These are phyloP conservation scores for Papilio demoleus DNA, from an alignment of 2,888 invertebrate genomes.

Conservation along the genomic window DNA sequence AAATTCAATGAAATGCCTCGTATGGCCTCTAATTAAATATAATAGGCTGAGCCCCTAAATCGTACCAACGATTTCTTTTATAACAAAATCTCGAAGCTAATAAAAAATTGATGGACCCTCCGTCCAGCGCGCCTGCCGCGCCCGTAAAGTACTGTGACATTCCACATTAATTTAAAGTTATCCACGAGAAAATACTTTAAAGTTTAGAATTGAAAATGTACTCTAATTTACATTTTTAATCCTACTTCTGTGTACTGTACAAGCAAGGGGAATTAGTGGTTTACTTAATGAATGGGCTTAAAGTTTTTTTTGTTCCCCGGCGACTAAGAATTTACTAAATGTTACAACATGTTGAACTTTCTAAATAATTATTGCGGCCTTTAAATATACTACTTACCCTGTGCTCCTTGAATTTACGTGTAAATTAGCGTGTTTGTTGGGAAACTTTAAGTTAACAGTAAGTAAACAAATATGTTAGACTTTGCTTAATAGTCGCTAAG, in stretches of 20 bases:
- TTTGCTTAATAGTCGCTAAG: not conserved
- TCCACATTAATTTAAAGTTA: slow-evolving; percentile 78
- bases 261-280: slow-evolving; percentile 48
- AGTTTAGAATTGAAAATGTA: slow-evolving; percentile 73
- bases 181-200: slow-evolving; percentile 74
- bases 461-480: slow-evolving; percentile 10
- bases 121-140: slow-evolving; percentile 50
- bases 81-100: slow-evolving; percentile 65
- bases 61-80: slow-evolving; percentile 51
- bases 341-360: slow-evolving; percentile 22
- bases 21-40: slow-evolving; percentile 66
- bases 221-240: slow-evolving; percentile 76
- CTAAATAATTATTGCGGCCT: slow-evolving; percentile 16
- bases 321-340: slow-evolving; percentile 27
- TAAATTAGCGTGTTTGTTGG: slow-evolving; percentile 16
- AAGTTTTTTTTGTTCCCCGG: slow-evolving; percentile 42
- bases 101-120: slow-evolving; percentile 72
- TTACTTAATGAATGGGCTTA: slow-evolving; percentile 60
- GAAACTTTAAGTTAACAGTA: slow-evolving; percentile 6
- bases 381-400: slow-evolving; percentile 17
- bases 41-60: slow-evolving; percentile 57
- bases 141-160: slow-evolving; percentile 65
- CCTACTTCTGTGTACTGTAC: slow-evolving; percentile 59
- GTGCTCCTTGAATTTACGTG: slow-evolving; percentile 15
- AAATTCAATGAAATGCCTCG: slow-evolving; percentile 63